Percentiles rank a stretch among this genome's conserved stretches.
These are phyloP conservation scores for Cyphomyrmex costatus DNA, from an alignment of 1,140 invertebrate genomes.

Conservation along the genomic window DNA sequence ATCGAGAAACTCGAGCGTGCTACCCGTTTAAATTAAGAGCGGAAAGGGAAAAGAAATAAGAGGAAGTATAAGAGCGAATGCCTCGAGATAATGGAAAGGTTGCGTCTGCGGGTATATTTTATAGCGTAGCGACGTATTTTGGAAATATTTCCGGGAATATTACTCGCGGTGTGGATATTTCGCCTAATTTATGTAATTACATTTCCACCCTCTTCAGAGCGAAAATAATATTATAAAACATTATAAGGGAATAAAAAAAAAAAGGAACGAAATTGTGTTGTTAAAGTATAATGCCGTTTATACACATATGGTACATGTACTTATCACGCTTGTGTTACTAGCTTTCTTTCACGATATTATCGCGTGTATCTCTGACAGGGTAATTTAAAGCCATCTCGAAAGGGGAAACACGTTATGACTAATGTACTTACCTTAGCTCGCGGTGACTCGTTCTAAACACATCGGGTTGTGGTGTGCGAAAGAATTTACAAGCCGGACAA, in stretches of 20 bases:
- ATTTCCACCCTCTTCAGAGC: not conserved
- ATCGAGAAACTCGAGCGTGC: constrained; percentile 53
- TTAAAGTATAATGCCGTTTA: not conserved
- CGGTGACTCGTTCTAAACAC: not conserved
- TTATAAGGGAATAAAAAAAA: not conserved
- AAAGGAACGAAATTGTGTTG: not conserved
- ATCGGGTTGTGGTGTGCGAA: not conserved
- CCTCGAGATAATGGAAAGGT: constrained; percentile 54
- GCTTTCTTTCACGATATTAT: constrained; percentile 25
- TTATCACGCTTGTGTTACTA: constrained; percentile 17
- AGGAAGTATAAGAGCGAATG: constrained; percentile 45
- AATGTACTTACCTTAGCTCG: constrained; percentile 42
- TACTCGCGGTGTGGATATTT: constrained; percentile 12
- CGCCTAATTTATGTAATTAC: constrained; percentile 39
- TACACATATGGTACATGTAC: not conserved
- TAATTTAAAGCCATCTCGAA: not conserved
- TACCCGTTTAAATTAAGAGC: constrained; percentile 60
- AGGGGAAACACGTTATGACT: constrained; percentile 21
- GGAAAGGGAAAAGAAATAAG: constrained; percentile 21
- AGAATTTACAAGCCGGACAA: constrained; percentile 28
- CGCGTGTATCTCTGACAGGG: constrained; percentile 12
- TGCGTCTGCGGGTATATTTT: constrained; percentile 47
- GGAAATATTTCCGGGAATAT: constrained; percentile 38
- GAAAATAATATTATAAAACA: constrained; percentile 4
- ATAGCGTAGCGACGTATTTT: constrained; percentile 38